phyloP scores from a whole-genome alignment of 2,888 invertebrate species.

The Epirrhoe alternata region DNA sequence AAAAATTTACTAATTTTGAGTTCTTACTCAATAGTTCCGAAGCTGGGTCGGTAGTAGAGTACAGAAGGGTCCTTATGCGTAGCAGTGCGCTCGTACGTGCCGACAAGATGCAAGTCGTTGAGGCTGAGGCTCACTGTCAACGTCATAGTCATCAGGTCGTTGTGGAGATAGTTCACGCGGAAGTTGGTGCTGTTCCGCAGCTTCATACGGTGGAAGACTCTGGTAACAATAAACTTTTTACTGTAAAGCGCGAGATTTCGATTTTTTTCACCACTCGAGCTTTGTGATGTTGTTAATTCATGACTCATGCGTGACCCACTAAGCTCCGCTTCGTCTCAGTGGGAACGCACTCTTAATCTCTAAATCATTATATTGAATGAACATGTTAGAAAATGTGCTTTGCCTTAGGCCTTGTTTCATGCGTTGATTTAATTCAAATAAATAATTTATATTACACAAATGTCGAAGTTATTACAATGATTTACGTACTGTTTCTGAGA shows the following conservation, averaged over 20 bases:
- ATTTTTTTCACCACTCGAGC: no score
- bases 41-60: slow-evolving; percentile 62
- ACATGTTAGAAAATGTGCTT: no score
- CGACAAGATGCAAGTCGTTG: slow-evolving; percentile 67
- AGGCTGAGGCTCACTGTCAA: slow-evolving; percentile 54
- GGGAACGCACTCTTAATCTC: no score
- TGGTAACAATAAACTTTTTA: neutral
- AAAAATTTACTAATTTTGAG: no score
- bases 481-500: neutral
- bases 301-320: no score
- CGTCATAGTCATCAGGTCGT: slow-evolving; percentile 58
- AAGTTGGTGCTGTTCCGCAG: slow-evolving; percentile 70
- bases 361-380: no score
- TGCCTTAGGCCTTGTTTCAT: no score
- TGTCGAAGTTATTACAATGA: neutral
- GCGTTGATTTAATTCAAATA: no score
- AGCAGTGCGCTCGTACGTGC: slow-evolving; percentile 63
- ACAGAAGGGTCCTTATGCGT: slow-evolving; percentile 50
- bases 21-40: slow-evolving; percentile 66
- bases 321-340: no score
- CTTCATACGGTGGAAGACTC: slow-evolving; percentile 76
- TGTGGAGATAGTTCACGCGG: slow-evolving; percentile 55
- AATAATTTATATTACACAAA: no score
- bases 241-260: no score
- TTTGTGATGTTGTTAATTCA: no score